These are phyloP conservation scores for Psammodynastes pulverulentus DNA, from an alignment of 2,113 vertebrate species.

Conservation along the genomic window DNA sequence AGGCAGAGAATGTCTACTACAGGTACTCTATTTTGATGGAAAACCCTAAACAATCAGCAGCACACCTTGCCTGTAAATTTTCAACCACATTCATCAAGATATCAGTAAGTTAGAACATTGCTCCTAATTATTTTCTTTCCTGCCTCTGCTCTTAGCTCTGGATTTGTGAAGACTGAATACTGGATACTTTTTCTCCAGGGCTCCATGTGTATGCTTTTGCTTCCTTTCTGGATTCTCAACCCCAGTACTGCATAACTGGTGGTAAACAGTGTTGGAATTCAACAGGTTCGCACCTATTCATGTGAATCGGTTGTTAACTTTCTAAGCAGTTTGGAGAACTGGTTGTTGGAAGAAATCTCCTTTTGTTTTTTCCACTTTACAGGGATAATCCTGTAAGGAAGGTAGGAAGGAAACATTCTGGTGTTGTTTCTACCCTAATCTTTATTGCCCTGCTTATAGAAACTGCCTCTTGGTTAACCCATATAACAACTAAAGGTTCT, in stretches of 20 bases:
- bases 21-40: background rate
- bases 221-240: background rate
- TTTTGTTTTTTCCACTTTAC: too few species aligned
- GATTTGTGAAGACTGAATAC: conserved; percentile 19
- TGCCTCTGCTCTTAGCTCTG: conserved; percentile 25
- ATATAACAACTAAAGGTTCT: too few species aligned
- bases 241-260: background rate
- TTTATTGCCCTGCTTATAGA: too few species aligned
- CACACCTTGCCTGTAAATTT: background rate
- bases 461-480: too few species aligned
- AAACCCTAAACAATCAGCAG: background rate
- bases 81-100: background rate
- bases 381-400: too few species aligned
- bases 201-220: background rate
- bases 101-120: background rate
- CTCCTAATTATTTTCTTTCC: conserved; percentile 19
- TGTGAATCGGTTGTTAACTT: too few species aligned
- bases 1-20: background rate
- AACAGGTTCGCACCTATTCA: too few species aligned
- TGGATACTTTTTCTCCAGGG: accelerated
- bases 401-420: too few species aligned
- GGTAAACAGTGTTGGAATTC: too few species aligned
- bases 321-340: too few species aligned
- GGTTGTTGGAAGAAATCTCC: too few species aligned
- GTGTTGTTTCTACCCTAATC: too few species aligned